phyloP scores from a whole-genome alignment of 2,113 vertebrate species.

The Rattus rattus region DNA sequence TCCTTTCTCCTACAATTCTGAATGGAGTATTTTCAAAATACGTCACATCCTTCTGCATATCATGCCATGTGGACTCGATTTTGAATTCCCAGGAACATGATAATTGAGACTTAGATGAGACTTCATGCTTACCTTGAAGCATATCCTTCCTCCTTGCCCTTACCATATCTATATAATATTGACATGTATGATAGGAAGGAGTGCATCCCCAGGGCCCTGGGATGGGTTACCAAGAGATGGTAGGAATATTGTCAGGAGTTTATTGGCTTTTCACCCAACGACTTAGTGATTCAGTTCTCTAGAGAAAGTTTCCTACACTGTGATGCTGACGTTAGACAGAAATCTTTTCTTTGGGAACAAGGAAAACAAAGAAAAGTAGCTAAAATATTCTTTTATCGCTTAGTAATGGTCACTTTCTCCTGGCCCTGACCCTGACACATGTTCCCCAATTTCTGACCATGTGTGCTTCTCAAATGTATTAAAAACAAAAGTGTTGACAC shows the following conservation, averaged over 20 bases:
- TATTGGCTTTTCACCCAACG: conserved; percentile 19
- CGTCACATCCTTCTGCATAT: not conserved
- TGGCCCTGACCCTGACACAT: not conserved
- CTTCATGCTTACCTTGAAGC: not conserved
- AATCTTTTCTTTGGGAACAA: conserved; percentile 50
- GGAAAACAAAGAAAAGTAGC: conserved; percentile 60
- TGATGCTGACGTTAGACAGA: conserved; percentile 38
- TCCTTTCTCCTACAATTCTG: conserved; percentile 11
- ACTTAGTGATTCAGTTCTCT: conserved; percentile 21
- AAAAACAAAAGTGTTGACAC: not conserved
- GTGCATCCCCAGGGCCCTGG: conserved; percentile 19
- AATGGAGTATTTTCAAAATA: conserved; percentile 15
- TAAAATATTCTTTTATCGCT: conserved; percentile 50
- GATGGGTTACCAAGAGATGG: not conserved
- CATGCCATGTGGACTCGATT: not conserved
- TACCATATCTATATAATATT: conserved; percentile 15
- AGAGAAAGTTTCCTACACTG: conserved; percentile 26
- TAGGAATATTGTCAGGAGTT: conserved; percentile 6
- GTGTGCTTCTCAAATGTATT: conserved; percentile 49
- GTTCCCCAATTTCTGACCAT: not conserved
- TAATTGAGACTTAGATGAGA: not conserved
- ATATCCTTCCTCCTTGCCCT: not conserved
- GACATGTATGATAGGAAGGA: conserved; percentile 23
- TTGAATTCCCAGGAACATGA: conserved; percentile 1
- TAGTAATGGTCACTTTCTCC: conserved; percentile 13